A percentile compares a stretch with the other conserved stretches of the same genome.
These are phyloP conservation scores for Rotaria magnacalcarata DNA, from an alignment of 2,888 invertebrate species.

Conservation along the genomic window DNA sequence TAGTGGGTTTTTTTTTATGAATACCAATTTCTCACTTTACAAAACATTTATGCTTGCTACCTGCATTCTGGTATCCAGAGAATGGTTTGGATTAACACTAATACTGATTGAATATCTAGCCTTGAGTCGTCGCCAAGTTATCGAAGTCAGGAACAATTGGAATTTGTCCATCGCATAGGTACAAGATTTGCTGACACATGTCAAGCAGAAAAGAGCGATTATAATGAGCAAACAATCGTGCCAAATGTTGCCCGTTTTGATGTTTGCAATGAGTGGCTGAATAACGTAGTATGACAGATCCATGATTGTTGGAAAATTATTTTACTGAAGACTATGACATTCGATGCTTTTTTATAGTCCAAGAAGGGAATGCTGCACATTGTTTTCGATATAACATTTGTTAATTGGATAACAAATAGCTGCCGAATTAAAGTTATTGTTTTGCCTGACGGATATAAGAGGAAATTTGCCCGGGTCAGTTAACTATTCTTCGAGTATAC, in stretches of 20 bases:
- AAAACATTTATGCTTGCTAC: background rate
- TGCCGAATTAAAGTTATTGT: no score
- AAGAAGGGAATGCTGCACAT: background rate
- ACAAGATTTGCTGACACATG: background rate
- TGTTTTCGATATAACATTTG: background rate
- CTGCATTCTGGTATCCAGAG: background rate
- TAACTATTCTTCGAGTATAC: no score
- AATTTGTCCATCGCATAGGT: background rate
- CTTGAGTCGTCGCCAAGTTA: background rate
- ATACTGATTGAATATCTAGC: background rate
- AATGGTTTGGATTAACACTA: background rate
- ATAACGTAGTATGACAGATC: background rate
- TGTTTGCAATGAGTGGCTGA: background rate
- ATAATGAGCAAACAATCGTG: background rate
- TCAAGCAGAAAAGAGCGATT: background rate
- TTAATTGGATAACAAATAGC: no score
- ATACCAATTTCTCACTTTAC: no score
- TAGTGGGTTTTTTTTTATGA: no score
- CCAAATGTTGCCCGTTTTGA: background rate
- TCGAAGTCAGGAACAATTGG: background rate
- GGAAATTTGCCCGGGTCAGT: no score
- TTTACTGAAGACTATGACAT: background rate
- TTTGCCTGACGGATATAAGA: no score
- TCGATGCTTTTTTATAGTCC: background rate
- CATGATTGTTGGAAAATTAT: background rate